A percentile compares a stretch with the other conserved stretches of the same genome.
phyloP scores from a whole-genome alignment of 2,113 vertebrate species.

The Ciconia stormi region DNA sequence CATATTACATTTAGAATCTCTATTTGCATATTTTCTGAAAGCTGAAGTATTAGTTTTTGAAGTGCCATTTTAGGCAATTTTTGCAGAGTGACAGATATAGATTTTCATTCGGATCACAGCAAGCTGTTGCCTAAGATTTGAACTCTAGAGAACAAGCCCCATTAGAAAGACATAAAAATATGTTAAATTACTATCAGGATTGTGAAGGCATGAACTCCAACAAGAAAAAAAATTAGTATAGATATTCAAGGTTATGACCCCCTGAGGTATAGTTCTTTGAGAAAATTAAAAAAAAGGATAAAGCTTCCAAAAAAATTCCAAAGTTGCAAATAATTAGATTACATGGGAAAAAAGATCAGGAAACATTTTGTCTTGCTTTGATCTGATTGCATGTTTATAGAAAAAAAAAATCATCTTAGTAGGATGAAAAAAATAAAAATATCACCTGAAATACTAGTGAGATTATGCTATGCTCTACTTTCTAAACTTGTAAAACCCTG shows the following conservation, averaged over 20 bases:
- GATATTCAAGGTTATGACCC: not conserved
- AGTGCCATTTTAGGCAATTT: slow-evolving; percentile 63
- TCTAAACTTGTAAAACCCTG: not conserved
- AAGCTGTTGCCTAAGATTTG: slow-evolving; percentile 40
- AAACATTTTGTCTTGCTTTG: not conserved
- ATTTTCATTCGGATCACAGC: slow-evolving; percentile 55
- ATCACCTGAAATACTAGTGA: not conserved
- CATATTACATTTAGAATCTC: slow-evolving; percentile 35
- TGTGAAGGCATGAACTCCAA: not conserved
- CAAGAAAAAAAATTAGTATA: not conserved
- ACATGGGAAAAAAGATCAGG: not conserved
- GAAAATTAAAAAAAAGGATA: not conserved
- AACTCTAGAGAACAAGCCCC: not conserved
- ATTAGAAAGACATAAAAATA: slow-evolving; percentile 34
- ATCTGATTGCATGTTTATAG: not conserved
- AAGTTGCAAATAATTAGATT: not conserved
- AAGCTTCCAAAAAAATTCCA: not conserved
- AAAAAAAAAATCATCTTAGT: not conserved
- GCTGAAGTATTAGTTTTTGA: slow-evolving; percentile 67
- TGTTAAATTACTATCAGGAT: slow-evolving; percentile 26
- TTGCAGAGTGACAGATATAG: slow-evolving; percentile 51
- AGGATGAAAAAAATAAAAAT: not conserved
- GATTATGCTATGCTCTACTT: not conserved
- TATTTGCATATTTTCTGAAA: slow-evolving; percentile 69
- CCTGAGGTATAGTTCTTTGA: not conserved